These are phyloP conservation scores for Pseudorectes ferrugineus DNA, from an alignment of 2,113 vertebrate genomes.

Conservation along the genomic window DNA sequence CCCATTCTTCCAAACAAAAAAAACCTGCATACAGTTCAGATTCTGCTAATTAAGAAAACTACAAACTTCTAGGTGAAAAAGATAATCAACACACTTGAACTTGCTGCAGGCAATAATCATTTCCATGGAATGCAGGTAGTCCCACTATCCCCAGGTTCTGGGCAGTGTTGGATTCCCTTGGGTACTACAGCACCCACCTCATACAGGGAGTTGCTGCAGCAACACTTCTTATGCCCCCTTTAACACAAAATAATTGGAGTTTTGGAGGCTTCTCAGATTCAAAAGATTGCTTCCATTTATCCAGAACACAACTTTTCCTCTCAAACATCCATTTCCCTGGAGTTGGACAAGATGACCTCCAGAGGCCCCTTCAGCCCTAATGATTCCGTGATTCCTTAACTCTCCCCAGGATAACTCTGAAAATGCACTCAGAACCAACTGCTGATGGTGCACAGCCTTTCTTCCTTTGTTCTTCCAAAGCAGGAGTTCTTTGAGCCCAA, in stretches of 20 bases:
- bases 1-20: background rate
- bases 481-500: background rate
- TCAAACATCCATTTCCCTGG: background rate
- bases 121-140: background rate
- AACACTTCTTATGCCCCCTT: background rate
- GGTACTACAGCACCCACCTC: fast-evolving
- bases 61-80: slow-evolving; percentile 40
- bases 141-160: background rate
- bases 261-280: background rate
- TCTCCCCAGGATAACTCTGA: background rate
- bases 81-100: background rate
- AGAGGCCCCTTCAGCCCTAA: background rate
- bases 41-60: slow-evolving; percentile 46
- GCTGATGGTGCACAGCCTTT: background rate
- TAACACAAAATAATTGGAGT: background rate
- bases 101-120: background rate
- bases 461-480: background rate
- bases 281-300: background rate
- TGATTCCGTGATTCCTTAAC: background rate
- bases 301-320: background rate
- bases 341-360: background rate
- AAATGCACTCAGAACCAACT: background rate
- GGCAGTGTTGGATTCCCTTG: background rate
- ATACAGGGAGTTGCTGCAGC: background rate
- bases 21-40: background rate